Evolutionary conservation across 2,888 invertebrate genomes (phyloP).

Genomic region (Eupithecia centaureata): DNA sequence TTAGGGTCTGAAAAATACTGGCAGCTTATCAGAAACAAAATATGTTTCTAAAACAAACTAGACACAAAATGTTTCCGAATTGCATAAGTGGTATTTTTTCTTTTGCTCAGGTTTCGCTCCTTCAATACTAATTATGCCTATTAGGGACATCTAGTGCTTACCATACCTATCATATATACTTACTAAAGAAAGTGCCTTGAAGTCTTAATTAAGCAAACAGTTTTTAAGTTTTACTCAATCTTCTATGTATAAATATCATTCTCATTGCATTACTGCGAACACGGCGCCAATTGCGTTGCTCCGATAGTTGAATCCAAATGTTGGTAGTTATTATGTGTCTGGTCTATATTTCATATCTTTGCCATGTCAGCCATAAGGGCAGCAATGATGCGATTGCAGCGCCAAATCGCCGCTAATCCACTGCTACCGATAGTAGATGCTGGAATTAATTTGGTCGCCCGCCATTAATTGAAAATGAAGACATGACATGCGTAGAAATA

Average conservation of each 20-base stretch:
- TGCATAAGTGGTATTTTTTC: not conserved
- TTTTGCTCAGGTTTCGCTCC: not conserved
- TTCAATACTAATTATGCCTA: too few species aligned
- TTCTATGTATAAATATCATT: not conserved
- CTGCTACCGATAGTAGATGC: constrained; percentile 69
- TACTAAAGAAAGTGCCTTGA: too few species aligned
- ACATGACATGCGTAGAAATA: constrained; percentile 56
- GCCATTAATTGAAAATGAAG: constrained; percentile 73
- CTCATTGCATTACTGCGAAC: not conserved
- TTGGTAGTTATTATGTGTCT: not conserved
- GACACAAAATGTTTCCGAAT: too few species aligned
- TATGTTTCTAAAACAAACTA: not conserved
- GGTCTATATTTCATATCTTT: constrained; percentile 52
- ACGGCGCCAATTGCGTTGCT: not conserved
- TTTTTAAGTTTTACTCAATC: not conserved
- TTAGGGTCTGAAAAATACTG: not conserved
- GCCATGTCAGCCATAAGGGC: constrained; percentile 46
- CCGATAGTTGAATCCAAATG: not conserved
- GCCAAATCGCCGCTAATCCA: constrained; percentile 79
- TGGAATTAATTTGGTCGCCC: constrained; percentile 75
- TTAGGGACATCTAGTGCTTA: too few species aligned
- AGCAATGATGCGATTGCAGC: constrained; percentile 70
- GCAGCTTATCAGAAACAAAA: not conserved
- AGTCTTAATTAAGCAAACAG: not conserved
- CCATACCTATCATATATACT: too few species aligned